A percentile compares a stretch with the other conserved stretches of the same genome.
phyloP scores from a whole-genome alignment of 1,140 invertebrate species.

The Bombus terrestris region DNA sequence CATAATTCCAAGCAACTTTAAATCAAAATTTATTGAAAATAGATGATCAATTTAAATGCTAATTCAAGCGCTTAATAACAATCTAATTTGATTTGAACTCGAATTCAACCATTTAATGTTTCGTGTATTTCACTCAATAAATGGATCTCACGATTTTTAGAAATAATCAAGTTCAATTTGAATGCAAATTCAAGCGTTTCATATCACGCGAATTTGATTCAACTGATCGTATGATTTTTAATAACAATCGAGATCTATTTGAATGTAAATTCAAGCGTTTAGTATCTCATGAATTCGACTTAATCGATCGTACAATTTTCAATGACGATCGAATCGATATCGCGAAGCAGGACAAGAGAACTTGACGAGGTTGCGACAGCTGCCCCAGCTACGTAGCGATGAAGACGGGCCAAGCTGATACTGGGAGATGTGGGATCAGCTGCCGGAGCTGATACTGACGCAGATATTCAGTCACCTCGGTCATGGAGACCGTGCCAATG shows the following conservation, averaged over 20 bases:
- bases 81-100: background rate
- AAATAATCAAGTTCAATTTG: too few relatives aligned
- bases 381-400: constrained; percentile 61
- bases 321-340: constrained; percentile 48
- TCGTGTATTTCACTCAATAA: background rate
- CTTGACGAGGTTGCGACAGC: constrained; percentile 27
- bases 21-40: too few relatives aligned
- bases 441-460: constrained; percentile 81
- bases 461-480: constrained; percentile 77
- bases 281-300: constrained; percentile 12
- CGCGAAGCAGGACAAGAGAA: constrained; percentile 34
- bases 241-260: background rate
- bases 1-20: background rate
- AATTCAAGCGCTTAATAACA: background rate
- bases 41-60: background rate
- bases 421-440: constrained; percentile 80
- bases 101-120: background rate
- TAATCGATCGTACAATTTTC: constrained; percentile 13
- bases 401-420: constrained; percentile 69
- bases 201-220: background rate
- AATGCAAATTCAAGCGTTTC: background rate
- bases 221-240: background rate
- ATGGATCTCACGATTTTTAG: too few relatives aligned
- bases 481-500: constrained; percentile 73
- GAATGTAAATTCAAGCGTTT: background rate